A percentile compares a stretch with the other conserved stretches of the same genome.
These are phyloP conservation scores for Lochmaea crataegi DNA, from an alignment of 2,888 invertebrate species.

Conservation along the genomic window DNA sequence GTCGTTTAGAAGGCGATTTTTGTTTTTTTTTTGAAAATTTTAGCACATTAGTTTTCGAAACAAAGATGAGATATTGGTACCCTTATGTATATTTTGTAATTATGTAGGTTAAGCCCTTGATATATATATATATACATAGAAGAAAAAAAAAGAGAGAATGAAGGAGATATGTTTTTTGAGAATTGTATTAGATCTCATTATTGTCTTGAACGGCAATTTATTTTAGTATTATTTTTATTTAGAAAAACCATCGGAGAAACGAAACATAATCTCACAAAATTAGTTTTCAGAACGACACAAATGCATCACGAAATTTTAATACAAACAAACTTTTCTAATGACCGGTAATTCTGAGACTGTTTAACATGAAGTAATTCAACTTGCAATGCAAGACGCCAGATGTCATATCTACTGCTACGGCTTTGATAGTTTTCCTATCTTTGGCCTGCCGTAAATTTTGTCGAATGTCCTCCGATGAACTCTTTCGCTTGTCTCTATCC, in stretches of 20 bases:
- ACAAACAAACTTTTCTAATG: neutral
- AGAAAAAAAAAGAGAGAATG: conserved; percentile 33
- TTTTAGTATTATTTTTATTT: conserved; percentile 55
- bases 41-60: conserved; percentile 38
- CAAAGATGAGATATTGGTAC: conserved; percentile 35
- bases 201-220: conserved; percentile 41
- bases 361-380: no score
- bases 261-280: conserved; percentile 14
- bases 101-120: conserved; percentile 44
- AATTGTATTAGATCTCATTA: conserved; percentile 54
- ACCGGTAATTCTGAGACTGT: no score
- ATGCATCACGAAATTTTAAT: neutral
- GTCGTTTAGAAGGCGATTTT: conserved; percentile 53
- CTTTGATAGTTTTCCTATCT: no score
- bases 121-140: conserved; percentile 24
- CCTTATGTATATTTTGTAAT: conserved; percentile 52
- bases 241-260: conserved; percentile 19
- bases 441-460: no score
- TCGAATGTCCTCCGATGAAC: no score
- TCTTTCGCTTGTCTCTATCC: no score
- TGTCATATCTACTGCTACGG: no score
- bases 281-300: no score
- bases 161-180: conserved; percentile 32
- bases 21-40: conserved; percentile 40
- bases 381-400: no score